Conservation (phyloP, 2,797 vertebrate species). For the Florisuga fusca region DNA sequence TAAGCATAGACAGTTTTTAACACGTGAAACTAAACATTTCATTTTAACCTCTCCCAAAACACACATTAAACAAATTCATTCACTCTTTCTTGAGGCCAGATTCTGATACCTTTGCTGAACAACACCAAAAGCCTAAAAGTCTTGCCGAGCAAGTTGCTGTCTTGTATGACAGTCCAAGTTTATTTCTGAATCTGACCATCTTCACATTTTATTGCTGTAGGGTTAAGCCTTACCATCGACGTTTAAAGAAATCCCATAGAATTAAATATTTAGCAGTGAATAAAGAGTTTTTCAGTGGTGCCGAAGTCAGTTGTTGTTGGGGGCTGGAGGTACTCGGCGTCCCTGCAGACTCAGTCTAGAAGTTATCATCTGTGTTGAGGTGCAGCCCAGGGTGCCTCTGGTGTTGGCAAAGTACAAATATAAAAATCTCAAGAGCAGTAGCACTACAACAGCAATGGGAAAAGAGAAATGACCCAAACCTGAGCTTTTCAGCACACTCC, state of each 20-base stretch:
- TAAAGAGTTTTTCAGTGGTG: not conserved
- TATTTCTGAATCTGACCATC: not conserved
- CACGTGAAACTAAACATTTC: not conserved
- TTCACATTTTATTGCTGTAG: not conserved
- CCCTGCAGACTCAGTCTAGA: not conserved
- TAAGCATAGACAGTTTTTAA: not conserved
- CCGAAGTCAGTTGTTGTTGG: accelerated
- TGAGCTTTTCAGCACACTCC: not conserved
- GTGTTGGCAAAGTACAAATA: not conserved
- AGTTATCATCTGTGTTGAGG: not conserved
- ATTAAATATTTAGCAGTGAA: not conserved
- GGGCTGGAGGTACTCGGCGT: not conserved
- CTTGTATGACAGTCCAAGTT: accelerated
- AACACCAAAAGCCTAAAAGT: not conserved
- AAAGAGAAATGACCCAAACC: slow-evolving; percentile 22
- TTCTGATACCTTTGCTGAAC: not conserved
- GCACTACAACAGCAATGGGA: not conserved
- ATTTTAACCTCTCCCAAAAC: not conserved
- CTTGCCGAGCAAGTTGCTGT: not conserved
- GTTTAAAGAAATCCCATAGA: not conserved
- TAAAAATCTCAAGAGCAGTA: not conserved
- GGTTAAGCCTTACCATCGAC: not conserved
- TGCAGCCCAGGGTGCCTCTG: not conserved
- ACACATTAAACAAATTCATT: not conserved
- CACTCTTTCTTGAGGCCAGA: not conserved